Base-by-base conservation (phyloP, 2,797 vertebrate genomes). In the Ctenopoma multispine region DNA sequence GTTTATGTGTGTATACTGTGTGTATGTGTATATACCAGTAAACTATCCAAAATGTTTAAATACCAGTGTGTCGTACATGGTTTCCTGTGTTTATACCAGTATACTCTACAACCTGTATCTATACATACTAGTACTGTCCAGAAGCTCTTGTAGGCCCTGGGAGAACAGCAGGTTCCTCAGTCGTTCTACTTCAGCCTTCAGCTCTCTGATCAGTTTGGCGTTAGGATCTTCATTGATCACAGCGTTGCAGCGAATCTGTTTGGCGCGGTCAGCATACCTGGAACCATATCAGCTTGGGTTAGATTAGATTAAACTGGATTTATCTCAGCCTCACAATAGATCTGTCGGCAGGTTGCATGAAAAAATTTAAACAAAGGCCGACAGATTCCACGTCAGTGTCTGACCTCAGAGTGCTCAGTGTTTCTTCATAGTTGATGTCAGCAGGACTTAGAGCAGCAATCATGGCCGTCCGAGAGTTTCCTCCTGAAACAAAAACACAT, bases 401-500 rank as follows among this genome's bases (percentile, higher is more conserved):
- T 74, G 31, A 96, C 95, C 96, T 95, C 77, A 97, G 94, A 0
- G 96, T 97, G 86, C 96, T 97, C 62, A 97, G 95, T 0, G 96
- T 97, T 89, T 97, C 96, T 81, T 97, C 96, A 0, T 97, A 97
- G 92, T 95, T 97, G 83, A 96, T 95, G 82, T 97, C 96, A 0
- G 96, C 96, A 0, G 96, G 96, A 90, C 96, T 97, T 24, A 97
- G 92, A 44, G 96, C 96, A 1, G 96, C 96, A 0, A 97, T 97
- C 96, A 97, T 97, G 62, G 96, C 96, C 0, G 96, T 97, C 47
- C 96, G 95, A 0, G 96, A 97, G 90, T 97, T 97, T 40, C 96
- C 96, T 6, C 96, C 96, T 97, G 84, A 1, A 29, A 79, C 21
- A 62, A 20, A 67, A 13, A 31, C 1, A 29, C 13, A 13, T 5